A percentile compares a stretch with the other conserved stretches of the same genome.
phyloP scores from a whole-genome alignment of 2,888 invertebrate genomes.

The Orthosia gothica region DNA sequence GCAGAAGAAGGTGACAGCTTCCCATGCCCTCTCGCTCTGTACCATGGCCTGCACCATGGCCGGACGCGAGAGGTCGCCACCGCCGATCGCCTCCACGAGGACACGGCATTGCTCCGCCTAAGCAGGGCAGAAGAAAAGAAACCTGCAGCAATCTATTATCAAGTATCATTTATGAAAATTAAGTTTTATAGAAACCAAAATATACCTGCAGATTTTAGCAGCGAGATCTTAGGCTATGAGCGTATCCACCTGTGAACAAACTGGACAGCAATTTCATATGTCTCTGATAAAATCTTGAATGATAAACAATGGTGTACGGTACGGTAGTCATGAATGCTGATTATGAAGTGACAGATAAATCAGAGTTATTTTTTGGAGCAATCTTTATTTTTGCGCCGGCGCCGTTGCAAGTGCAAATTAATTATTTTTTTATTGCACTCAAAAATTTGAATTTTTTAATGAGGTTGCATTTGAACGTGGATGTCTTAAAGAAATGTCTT shows the following conservation, averaged over 20 bases:
- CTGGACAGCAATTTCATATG: conserved; percentile 22
- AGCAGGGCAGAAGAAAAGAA: too few species aligned
- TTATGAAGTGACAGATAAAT: conserved; percentile 22
- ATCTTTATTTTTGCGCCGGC: conserved; percentile 6
- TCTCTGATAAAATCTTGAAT: conserved; percentile 11
- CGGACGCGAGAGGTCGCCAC: too few species aligned
- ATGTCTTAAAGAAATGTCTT: background rate
- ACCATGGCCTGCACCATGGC: too few species aligned
- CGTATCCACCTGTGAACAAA: conserved; percentile 12
- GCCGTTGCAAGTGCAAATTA: conserved; percentile 2
- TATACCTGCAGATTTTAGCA: too few species aligned
- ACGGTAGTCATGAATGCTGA: conserved; percentile 2
- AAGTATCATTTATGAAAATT: too few species aligned
- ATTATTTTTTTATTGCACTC: background rate
- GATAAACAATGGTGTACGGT: conserved; percentile 24
- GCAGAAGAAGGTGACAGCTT: too few species aligned
- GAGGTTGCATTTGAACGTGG: background rate
- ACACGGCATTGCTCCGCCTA: too few species aligned
- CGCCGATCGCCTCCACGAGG: too few species aligned
- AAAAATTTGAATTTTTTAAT: background rate
- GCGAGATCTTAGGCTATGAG: background rate
- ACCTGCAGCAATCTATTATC: too few species aligned
- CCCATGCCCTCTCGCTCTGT: too few species aligned
- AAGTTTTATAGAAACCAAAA: too few species aligned
- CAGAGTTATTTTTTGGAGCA: conserved; percentile 1